phyloP scores from a whole-genome alignment of 2,797 vertebrate species.

The Potorous gilbertii region DNA sequence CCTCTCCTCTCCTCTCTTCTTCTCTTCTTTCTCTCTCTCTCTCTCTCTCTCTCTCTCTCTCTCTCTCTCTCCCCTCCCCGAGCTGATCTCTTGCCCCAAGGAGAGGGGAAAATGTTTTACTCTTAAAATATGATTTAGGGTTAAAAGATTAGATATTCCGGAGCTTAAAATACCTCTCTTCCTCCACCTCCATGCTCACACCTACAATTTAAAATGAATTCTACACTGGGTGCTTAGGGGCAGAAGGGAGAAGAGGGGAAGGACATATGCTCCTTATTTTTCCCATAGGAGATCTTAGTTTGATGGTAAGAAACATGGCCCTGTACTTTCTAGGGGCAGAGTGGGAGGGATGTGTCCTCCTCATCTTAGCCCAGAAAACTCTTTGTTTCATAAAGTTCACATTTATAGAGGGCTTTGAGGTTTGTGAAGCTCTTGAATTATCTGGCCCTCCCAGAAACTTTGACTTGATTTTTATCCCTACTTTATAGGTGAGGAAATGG shows the following conservation, averaged over 20 bases:
- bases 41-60: neutral
- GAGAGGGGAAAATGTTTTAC: neutral
- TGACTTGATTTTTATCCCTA: neutral
- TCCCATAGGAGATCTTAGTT: neutral
- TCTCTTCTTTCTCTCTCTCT: too few species aligned
- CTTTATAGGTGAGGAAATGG: neutral
- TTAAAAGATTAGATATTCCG: neutral
- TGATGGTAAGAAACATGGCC: neutral
- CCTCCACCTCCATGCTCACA: neutral
- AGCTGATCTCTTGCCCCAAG: neutral
- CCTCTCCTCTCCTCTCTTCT: too few species aligned
- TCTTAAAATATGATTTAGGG: neutral
- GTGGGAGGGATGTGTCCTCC: neutral
- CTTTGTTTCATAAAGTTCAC: neutral
- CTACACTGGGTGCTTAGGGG: neutral
- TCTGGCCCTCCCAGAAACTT: neutral
- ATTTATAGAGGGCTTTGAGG: neutral
- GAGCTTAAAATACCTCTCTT: neutral
- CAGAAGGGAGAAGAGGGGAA: neutral
- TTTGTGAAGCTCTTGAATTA: neutral
- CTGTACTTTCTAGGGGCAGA: neutral
- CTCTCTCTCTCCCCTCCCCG: too few species aligned
- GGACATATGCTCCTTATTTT: neutral
- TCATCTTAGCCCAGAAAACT: neutral
- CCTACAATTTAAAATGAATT: neutral